Evolutionary conservation across 2,113 vertebrate species (phyloP).

Genomic region (Strix uralensis): DNA sequence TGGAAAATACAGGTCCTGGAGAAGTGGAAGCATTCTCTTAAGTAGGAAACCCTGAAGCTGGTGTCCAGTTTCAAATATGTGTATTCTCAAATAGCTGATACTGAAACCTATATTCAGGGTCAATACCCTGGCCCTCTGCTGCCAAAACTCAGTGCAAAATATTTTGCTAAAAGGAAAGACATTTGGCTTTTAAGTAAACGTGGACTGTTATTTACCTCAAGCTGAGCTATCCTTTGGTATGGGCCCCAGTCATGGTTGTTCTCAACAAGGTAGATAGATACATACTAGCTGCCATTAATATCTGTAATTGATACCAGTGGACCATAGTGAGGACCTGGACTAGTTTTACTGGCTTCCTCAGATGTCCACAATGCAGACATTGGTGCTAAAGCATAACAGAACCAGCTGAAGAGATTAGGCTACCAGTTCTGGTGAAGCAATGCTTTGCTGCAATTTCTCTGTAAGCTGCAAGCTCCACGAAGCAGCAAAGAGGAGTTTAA

Average conservation of each 20-base stretch:
- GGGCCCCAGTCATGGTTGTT: not conserved
- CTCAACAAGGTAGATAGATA: not conserved
- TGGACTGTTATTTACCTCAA: not conserved
- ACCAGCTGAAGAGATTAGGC: conserved; percentile 8
- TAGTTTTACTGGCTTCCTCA: not conserved
- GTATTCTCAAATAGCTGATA: not conserved
- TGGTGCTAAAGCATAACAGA: not conserved
- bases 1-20: not conserved
- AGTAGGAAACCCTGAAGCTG: not conserved
- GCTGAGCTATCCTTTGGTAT: not conserved
- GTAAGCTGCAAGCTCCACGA: not conserved
- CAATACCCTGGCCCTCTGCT: not conserved
- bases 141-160: not conserved
- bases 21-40: not conserved
- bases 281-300: not conserved
- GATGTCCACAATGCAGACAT: not conserved
- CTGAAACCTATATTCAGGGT: not conserved
- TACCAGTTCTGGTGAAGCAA: not conserved
- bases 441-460: not conserved
- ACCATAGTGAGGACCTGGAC: not conserved
- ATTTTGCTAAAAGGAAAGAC: not conserved
- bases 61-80: not conserved
- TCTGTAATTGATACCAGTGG: not conserved
- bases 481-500: conserved; percentile 26
- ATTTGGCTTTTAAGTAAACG: not conserved